Evolutionary conservation across 2,113 vertebrate species (phyloP), one percentile per base, ranked within the genome.

Genomic region (Tragulus kanchil): DNA sequence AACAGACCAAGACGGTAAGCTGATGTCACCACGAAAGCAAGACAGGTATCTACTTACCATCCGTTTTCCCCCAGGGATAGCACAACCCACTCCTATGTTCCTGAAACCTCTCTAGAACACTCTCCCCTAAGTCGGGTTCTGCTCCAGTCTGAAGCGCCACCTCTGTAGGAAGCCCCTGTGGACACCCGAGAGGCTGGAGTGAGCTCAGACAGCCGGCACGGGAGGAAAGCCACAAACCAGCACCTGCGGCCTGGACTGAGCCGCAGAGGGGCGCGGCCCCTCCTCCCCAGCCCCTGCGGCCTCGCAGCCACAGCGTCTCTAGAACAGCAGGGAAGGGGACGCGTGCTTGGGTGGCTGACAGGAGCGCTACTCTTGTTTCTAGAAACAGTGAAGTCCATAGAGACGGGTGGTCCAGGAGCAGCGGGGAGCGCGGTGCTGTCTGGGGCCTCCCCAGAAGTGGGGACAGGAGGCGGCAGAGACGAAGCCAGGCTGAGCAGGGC

Each of bases 201-300:
- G 2, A 85, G 45, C 50, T 15, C 28, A 16, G 50, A 52, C 26
- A 48, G 36, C 1, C 4, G 12, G 89, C 75, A 56, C 14, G 52
- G 6, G 9, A 17, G 28, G 31, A 54, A 12, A 64, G 28, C 58
- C 25, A 8, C 31, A 19, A 45, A 31, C 42, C 2, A 31, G 50
- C 45, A 21, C 36, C 10, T 15, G 0, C 0, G 12, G 26, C 77
- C 62, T 26, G 42, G 42, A 14, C 0, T 3, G 8, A 12, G 13
- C 14, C 50, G 13, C 16, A 61, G 11, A 42, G 31, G 31, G 0
- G 12, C 28, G 1, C 0, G 6, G 75, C 23, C 62, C 73, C 75
- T n/a, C 3, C 1, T 50, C 26, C 15, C 48, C 23, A 0, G 12
- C 2, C 42, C 58, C 78, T 61, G 2, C 10, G 6, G 25, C 59